Evolutionary conservation across 2,113 vertebrate species (phyloP).

Genomic region (Podiceps cristatus): DNA sequence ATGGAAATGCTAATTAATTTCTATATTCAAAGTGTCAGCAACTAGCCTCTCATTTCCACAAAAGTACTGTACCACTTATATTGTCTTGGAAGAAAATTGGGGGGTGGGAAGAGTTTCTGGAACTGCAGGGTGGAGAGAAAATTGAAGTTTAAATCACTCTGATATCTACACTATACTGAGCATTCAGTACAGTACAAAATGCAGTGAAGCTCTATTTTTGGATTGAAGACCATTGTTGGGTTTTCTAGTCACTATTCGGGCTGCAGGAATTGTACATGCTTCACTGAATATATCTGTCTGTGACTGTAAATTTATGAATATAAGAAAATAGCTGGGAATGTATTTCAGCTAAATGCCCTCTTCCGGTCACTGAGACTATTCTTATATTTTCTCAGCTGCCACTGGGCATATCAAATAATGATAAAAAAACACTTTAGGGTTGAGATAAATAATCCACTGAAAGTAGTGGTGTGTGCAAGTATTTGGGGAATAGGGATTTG

Average conservation of each 20-base stretch:
- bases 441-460: conserved; percentile 18
- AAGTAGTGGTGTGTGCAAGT: background rate
- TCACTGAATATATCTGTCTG: background rate
- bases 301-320: conserved; percentile 28
- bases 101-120: background rate
- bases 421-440: conserved; percentile 9
- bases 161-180: conserved; percentile 8
- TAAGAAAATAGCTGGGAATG: background rate
- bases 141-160: conserved; percentile 51
- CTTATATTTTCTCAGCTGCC: background rate
- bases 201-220: background rate
- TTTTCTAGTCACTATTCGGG: conserved; percentile 19
- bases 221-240: background rate
- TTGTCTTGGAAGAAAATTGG: background rate
- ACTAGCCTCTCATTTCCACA: conserved; percentile 16
- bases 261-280: background rate
- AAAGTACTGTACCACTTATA: background rate
- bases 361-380: background rate
- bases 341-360: conserved; percentile 17
- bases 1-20: conserved; percentile 64
- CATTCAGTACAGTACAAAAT: background rate
- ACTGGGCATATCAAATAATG: conserved; percentile 5
- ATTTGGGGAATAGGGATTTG: background rate
- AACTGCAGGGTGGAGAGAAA: conserved; percentile 26
- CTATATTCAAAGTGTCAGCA: conserved; percentile 30